Evolutionary conservation across 2,888 invertebrate species (phyloP), one percentile per base, ranked within the genome.

Genomic region (Orchestes rusci): DNA sequence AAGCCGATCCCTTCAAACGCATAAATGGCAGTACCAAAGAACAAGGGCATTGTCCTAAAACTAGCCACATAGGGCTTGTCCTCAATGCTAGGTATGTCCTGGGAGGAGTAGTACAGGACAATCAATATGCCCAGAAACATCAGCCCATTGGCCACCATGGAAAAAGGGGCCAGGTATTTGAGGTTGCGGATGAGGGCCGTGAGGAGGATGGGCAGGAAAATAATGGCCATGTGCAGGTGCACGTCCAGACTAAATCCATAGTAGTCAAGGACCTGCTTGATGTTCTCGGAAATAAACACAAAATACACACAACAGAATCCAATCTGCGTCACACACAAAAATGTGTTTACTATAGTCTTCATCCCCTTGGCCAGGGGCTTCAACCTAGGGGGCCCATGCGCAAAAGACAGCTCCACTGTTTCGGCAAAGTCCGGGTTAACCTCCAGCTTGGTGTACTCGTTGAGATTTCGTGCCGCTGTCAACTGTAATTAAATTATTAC

Each of bases 271-370:
- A 85, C 87, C 78, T 84, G 79, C 68, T 85, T 76, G 48, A 90
- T 66, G 66, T 91, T 94, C 50, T 82, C 81, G 8, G 93, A 84
- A 54, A 96, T 87, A 67, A 96, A 96, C 13, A 96, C 89, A 59
- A 95, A 87, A 70, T 97, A 97, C 18, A 96, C 89, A 67, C 94
- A 95, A 69, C 97, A 97, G 71, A 97, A 96, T 48, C 97, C 97
- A 49, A 97, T 73, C 70, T 97, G 97, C n/a, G 96, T 96, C 44
- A 94, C 73, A 66, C 92, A 88, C 41, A 97, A 78, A 70, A 94
- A 94, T 10, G 79, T 60, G 68, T 94, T 91, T 49, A 95, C 88
- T 43, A 81, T 59, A 20, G 72, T 73, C 70, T 80, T 80, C 75
- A 84, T 82, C 5, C 70, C 59, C 19, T 68, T 69, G 0, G 86